Base-by-base conservation (phyloP, 2,888 invertebrate genomes). In the Amiota mariae region DNA sequence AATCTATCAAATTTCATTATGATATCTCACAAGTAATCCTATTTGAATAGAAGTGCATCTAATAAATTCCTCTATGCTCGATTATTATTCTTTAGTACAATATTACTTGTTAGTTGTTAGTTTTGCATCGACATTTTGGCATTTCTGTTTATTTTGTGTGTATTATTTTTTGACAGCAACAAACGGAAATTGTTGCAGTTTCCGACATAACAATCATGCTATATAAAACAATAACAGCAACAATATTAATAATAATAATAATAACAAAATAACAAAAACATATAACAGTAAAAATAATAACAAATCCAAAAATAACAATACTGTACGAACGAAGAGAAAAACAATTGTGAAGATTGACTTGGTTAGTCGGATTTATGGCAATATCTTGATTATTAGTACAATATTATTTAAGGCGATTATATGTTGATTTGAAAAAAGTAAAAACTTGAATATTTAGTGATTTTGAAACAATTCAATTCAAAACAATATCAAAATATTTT, bases 161-260 rank as follows among this genome's bases (percentile, higher is more conserved):
- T 59, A 20, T 59, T 59, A 20, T 59, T 20, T 15, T 59, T 59
- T 20, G 59, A 59, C 59, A 59, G 59, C 59, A 59, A 8, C 59
- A 59, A 59, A 12, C 59, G 59, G 59, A 59, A 59, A 59, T 59
- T 59, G 59, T 59, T 59, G 59, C 59, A 59, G 15, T 59, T 59
- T 18, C 59, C 59, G 59, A 59, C 59, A 59, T 11, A 59, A 59
- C 15, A 59, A 59, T 59, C 59, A 59, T 59, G 59, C 15, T 6
- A 36, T 36, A 36, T 36, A 36, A 4, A 36, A 36, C 2, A 36
- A 36, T 6, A 36, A 36, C 36, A 36, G 6, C 36, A 2, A 36
- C 36, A 36, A 36, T 6, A 36, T 6, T 36, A 36, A 36, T 36
- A 36, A 36, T 6, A 36, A n/a, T 6, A 36, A 36, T 36, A 36